Evolutionary conservation across 1,140 invertebrate genomes (phyloP).

Genomic region (Heterodera schachtii): DNA sequence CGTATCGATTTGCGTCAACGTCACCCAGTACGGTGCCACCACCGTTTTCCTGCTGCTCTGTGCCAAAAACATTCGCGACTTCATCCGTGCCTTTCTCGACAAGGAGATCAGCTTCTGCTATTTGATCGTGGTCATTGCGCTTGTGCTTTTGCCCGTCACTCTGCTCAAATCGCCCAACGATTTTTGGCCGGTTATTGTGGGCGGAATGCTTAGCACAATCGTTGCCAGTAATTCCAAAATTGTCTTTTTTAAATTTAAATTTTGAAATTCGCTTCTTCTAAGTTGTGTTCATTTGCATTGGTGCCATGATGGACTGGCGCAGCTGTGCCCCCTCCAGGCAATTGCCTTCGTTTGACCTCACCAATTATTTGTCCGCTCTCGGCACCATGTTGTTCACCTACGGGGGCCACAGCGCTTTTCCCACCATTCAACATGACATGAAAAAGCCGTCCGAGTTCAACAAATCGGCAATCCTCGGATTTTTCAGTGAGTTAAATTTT

Average conservation of each 20-base stretch:
- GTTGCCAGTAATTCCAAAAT: constrained; percentile 29
- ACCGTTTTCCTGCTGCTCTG: constrained; percentile 75
- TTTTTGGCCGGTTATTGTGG: constrained; percentile 71
- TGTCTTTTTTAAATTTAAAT: too few relatives aligned
- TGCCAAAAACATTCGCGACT: constrained; percentile 69
- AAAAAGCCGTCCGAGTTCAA: constrained; percentile 59
- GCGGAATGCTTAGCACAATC: constrained; percentile 43
- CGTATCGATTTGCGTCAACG: constrained; percentile 70
- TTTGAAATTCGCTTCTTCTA: background rate
- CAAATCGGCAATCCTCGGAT: constrained; percentile 31
- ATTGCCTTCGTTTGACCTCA: constrained; percentile 47
- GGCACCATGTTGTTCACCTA: constrained; percentile 67
- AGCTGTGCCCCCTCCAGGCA: constrained; percentile 39
- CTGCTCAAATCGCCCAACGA: constrained; percentile 77
- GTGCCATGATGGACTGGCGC: constrained; percentile 39
- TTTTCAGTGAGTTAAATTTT: constrained; percentile 36
- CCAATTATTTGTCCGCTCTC: constrained; percentile 65
- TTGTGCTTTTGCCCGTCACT: constrained; percentile 72
- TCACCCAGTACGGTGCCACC: constrained; percentile 75
- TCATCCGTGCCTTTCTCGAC: constrained; percentile 71
- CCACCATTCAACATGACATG: constrained; percentile 67
- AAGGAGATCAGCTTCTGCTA: constrained; percentile 71
- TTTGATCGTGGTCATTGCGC: constrained; percentile 73
- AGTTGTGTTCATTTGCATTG: constrained; percentile 51
- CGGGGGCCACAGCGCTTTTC: constrained; percentile 68